Percentiles rank a stretch among this genome's conserved stretches.
Evolutionary conservation across 2,797 vertebrate genomes (phyloP).

Genomic region (Peromyscus nudipes): DNA sequence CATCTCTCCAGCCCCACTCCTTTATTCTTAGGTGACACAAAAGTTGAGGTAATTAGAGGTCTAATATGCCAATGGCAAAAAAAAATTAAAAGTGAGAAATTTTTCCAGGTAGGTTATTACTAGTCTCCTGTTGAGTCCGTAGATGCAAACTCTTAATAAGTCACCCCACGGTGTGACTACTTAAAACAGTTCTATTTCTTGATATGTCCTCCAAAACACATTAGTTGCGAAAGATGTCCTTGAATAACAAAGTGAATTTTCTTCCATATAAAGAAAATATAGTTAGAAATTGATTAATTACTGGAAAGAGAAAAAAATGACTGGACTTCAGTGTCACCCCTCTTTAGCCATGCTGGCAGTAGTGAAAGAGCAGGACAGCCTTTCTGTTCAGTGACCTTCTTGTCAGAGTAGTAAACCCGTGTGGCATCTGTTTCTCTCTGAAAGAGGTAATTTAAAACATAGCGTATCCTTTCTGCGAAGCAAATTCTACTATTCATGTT

Average conservation of each 20-base stretch:
- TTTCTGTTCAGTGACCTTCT: background rate
- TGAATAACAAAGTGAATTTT: slow-evolving; percentile 14
- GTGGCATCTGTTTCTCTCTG: background rate
- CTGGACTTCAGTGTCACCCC: background rate
- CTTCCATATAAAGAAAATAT: slow-evolving; percentile 20
- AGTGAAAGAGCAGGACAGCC: background rate
- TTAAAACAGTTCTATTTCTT: slow-evolving; percentile 27
- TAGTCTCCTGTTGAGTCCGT: background rate
- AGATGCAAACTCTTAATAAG: background rate
- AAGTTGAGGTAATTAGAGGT: background rate
- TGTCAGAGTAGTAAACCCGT: background rate
- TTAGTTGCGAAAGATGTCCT: slow-evolving; percentile 18
- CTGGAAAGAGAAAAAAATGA: background rate
- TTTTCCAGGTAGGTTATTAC: slow-evolving; percentile 6
- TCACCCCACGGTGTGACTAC: background rate
- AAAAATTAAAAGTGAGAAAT: background rate
- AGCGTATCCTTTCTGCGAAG: background rate
- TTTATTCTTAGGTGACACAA: background rate
- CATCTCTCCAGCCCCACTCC: no score
- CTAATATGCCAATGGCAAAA: background rate
- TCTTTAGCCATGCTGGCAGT: background rate
- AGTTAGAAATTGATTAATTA: background rate
- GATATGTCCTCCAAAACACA: background rate
- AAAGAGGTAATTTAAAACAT: slow-evolving; percentile 5
- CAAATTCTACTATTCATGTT: background rate